These are phyloP conservation scores for Eucera pruinosa DNA, from an alignment of 2,888 invertebrate species.

Conservation along the genomic window DNA sequence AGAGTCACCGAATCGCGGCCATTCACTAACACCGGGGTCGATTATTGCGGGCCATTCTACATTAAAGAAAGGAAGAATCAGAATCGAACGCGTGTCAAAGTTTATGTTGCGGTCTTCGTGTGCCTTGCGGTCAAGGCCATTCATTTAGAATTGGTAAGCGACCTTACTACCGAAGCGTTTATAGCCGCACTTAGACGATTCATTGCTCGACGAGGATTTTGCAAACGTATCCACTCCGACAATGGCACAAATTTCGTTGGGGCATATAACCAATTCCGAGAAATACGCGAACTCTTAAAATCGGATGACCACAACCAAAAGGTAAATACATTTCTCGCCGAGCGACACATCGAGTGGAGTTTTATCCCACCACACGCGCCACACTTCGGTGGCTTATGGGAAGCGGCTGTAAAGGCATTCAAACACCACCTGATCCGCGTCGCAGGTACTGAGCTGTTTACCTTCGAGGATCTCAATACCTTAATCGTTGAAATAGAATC, in stretches of 20 bases:
- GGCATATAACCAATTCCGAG: constrained; percentile 1
- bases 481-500: not conserved
- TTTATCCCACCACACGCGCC: constrained; percentile 4
- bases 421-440: not conserved
- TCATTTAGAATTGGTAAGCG: not conserved
- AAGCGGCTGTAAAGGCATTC: not conserved
- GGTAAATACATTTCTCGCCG: not conserved
- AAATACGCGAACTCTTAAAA: not conserved
- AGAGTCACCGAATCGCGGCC: not conserved
- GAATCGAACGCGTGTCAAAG: not conserved
- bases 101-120: not conserved
- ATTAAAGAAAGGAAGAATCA: not conserved
- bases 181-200: not conserved
- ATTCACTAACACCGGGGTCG: not conserved
- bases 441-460: not conserved
- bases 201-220: not conserved
- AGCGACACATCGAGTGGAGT: not conserved
- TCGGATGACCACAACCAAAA: not conserved
- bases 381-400: not conserved
- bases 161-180: not conserved
- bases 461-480: not conserved
- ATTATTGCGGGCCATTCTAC: constrained; percentile 10
- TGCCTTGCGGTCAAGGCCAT: not conserved
- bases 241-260: constrained; percentile 3
- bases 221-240: not conserved